A percentile compares a stretch with the other conserved stretches of the same genome.
Conservation (phyloP, 2,797 vertebrate genomes). For the Eidolon dupreanum region DNA sequence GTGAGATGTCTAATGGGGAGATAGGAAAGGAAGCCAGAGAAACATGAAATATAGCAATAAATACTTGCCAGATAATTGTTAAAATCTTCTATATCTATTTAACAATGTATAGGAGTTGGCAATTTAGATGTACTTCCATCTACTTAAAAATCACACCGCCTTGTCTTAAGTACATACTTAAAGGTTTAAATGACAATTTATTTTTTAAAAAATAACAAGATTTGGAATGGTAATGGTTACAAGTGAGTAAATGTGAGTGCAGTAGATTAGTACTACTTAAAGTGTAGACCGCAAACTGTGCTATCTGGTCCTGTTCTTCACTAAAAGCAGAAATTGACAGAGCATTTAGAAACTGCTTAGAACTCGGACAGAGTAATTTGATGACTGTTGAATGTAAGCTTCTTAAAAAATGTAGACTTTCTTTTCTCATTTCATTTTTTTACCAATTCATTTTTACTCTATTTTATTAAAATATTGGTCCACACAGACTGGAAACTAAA, state of each 20-base stretch:
- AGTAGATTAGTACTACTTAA: not conserved
- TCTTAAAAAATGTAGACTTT: not conserved
- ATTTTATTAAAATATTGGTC: not conserved
- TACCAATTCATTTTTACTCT: slow-evolving; percentile 29
- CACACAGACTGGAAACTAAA: not conserved
- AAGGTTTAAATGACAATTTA: not conserved
- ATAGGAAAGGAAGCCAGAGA: not conserved
- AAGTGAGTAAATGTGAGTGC: not conserved
- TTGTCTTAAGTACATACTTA: not conserved
- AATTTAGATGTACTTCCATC: not conserved
- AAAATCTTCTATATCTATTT: not conserved
- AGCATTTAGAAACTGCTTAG: not conserved
- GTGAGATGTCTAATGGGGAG: not conserved
- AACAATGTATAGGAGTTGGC: not conserved
- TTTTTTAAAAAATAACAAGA: not conserved
- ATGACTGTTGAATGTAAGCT: not conserved
- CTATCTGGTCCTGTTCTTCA: not conserved
- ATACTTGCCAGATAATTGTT: not conserved
- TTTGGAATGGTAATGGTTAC: not conserved
- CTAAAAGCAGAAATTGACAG: not conserved
- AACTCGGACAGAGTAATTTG: not conserved
- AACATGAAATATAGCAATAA: not conserved
- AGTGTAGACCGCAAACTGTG: not conserved
- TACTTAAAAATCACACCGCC: not conserved
- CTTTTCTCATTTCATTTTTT: not conserved